phyloP scores from a whole-genome alignment of 2,797 vertebrate species.

The Scolopax rusticola region DNA sequence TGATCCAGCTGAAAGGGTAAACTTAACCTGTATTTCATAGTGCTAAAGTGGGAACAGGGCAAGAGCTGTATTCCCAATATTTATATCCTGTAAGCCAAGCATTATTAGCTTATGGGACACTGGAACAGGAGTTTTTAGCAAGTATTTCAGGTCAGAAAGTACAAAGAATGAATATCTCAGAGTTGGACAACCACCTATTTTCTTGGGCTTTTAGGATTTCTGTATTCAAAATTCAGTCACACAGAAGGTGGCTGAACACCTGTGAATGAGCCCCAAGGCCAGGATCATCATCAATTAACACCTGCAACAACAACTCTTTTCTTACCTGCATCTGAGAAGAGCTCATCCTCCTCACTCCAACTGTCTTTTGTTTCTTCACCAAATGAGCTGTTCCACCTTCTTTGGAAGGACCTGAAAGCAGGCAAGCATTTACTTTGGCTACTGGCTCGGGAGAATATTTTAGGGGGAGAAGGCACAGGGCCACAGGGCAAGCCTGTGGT shows the following conservation, averaged over 20 bases:
- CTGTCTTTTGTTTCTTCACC: constrained; percentile 74
- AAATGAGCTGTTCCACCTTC: constrained; percentile 29
- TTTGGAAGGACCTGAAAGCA: constrained; percentile 56
- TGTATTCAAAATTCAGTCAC: neutral
- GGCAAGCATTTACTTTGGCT: neutral
- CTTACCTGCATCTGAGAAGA: constrained; percentile 75
- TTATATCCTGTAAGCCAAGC: neutral
- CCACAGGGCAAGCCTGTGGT: neutral
- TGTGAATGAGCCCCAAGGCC: rapidly evolving
- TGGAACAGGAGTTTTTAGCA: neutral
- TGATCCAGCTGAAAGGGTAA: neutral
- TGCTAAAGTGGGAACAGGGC: neutral
- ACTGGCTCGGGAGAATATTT: neutral
- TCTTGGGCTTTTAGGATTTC: neutral
- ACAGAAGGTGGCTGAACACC: neutral
- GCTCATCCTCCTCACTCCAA: constrained; percentile 79
- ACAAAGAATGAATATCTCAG: rapidly evolving
- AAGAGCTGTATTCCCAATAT: neutral
- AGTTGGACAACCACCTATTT: neutral
- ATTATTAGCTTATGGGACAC: neutral
- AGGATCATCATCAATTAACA: neutral
- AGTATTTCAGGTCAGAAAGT: neutral
- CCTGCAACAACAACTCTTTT: neutral
- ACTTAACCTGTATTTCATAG: neutral
- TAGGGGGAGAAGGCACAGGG: neutral